These are phyloP conservation scores for Synergus gifuensis DNA, from an alignment of 2,888 invertebrate genomes.

Conservation along the genomic window DNA sequence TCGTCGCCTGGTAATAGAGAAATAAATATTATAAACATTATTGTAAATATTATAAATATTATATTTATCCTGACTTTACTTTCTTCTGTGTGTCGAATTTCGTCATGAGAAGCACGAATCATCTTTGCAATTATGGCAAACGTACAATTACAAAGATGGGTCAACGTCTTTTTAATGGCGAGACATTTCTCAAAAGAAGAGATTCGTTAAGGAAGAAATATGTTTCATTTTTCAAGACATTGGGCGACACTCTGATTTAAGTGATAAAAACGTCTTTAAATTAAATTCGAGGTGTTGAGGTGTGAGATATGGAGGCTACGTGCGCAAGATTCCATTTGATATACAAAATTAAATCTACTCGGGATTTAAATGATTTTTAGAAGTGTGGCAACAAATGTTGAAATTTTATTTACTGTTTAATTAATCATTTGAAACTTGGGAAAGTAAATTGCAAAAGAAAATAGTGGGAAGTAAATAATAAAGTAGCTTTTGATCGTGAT, in stretches of 20 bases:
- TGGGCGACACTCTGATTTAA: slow-evolving; percentile 23
- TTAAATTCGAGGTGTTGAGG: slow-evolving; percentile 7
- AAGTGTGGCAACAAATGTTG: not conserved
- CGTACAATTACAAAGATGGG: not conserved
- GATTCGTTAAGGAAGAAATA: slow-evolving; percentile 1
- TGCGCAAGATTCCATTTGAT: slow-evolving; percentile 12
- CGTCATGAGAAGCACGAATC: not conserved
- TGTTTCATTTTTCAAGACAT: slow-evolving; percentile 9
- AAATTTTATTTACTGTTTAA: not conserved
- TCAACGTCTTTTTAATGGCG: slow-evolving; percentile 25
- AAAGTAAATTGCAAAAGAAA: no score
- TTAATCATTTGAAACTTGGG: no score
- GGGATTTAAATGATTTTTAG: not conserved
- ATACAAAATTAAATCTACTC: slow-evolving; percentile 13
- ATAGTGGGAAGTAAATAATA: no score
- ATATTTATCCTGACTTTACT: not conserved
- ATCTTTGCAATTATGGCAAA: not conserved
- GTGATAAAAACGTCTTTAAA: not conserved
- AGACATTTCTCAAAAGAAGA: not conserved
- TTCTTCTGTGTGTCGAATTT: not conserved
- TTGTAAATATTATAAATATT: no score
- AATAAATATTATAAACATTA: no score
- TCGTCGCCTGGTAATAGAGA: not conserved
- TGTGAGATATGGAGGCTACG: slow-evolving; percentile 26
- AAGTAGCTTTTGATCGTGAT: no score